Evolutionary conservation across 2,888 invertebrate genomes (phyloP), one percentile per base, ranked within the genome.

Genomic region (Empis livida): DNA sequence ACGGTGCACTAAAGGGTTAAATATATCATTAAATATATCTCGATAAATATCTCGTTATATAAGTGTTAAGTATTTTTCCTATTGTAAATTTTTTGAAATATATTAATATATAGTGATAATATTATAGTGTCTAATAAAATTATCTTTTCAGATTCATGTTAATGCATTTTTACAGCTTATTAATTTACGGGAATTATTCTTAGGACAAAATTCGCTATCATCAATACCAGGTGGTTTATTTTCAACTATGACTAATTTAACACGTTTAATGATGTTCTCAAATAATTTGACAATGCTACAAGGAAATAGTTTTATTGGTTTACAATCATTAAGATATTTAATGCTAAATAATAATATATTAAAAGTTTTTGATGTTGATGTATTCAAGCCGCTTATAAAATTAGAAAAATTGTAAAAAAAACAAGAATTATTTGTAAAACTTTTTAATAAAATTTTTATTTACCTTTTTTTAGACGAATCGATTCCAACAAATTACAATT

Each of bases 401-500:
- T 65, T 73, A 40, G 74, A 63, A 55, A 71, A 69, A 57, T 68
- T 71, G 75, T 79, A 59, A 70, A 73, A 59, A n/a, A 23, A n/a
- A 31, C n/a, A n/a, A n/a, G n/a, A n/a, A n/a, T n/a, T n/a, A 40
- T 16, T 20, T 20, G 5, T 5, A 20, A 8, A 8, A 8, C 23
- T 23, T 32, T 30, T 44, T n/a, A 5, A 27, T 15, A 37, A 3
- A 14, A 17, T 40, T 68, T 10, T 2, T 16, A 13, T 15, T 11
- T 6, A n/a, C n/a, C n/a, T 50, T 53, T 62, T 57, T 71, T 56
- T 55, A 75, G 75, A 27, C 72, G 76, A 47, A 65, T 79, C 54
- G 74, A 78, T 54, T 73, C 73, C 47, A 84, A 84, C 59, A 76
- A 78, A 56, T 69, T 84, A 42, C 75, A 77, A 56, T 76, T 68